Evolutionary conservation across 1,140 invertebrate species (phyloP).

Genomic region (Ptiloglossa arizonensis): DNA sequence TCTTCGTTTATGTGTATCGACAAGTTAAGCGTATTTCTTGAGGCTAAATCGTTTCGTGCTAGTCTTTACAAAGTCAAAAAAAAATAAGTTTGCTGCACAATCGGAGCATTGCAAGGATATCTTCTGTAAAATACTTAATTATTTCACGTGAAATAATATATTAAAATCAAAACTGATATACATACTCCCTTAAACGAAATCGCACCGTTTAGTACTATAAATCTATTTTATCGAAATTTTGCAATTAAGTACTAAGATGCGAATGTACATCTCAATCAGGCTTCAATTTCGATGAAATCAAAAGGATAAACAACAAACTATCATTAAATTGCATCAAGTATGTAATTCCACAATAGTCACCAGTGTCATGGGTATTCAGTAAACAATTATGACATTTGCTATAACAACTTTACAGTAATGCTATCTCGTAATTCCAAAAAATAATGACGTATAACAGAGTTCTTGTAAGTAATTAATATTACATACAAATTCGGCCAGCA

Average conservation of each 20-base stretch:
- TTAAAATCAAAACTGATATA: slow-evolving; percentile 2
- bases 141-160: neutral
- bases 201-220: neutral
- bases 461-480: slow-evolving; percentile 1
- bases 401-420: slow-evolving; percentile 4
- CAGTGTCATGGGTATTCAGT: neutral
- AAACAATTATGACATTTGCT: neutral
- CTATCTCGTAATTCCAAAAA: neutral
- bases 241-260: neutral
- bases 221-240: slow-evolving; percentile 27
- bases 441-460: neutral
- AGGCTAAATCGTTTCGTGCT: slow-evolving; percentile 35
- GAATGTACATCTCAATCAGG: neutral
- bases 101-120: neutral
- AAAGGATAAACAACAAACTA: neutral
- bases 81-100: slow-evolving; percentile 13
- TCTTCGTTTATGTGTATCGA: slow-evolving; percentile 12
- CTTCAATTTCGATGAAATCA: slow-evolving; percentile 1
- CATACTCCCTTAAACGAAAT: slow-evolving; percentile 6
- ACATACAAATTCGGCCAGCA: slow-evolving; percentile 26
- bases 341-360: neutral
- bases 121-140: slow-evolving; percentile 17
- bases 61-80: slow-evolving; percentile 5
- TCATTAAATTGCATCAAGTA: neutral
- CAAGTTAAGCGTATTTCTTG: slow-evolving; percentile 54